Base-by-base conservation (phyloP, 2,113 vertebrate genomes). In the Gallinago undulata region DNA sequence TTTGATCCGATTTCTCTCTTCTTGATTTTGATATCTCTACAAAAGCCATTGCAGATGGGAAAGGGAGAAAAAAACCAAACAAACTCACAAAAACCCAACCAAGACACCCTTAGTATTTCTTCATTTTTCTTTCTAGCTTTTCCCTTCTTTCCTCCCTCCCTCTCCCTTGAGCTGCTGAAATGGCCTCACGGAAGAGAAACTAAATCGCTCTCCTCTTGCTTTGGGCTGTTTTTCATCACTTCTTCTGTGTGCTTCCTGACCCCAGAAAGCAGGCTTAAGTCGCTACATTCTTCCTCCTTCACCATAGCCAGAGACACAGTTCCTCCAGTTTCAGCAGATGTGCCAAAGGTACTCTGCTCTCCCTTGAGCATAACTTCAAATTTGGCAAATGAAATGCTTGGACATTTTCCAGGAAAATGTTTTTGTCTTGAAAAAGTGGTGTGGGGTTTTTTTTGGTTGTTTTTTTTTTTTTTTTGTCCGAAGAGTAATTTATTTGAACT, bases 171-270 rank as follows among this genome's bases (percentile, higher is more conserved):
- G 78, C 78, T 21, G 7, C 90, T 53, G 72, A 90, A 57, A 62
- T 13, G 0, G 90, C 72, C 90, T 93, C 83, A 4, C 86, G 83
- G 88, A 95, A 92, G n/a, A 94, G 94, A 96, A 94, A 76, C 86
- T 76, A 76, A 94, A 95, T 91, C 37, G 7, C 62, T 94, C 78
- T 92, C 23, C 59, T 89, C 55, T 95, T 89, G 87, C 95, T 97
- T 93, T 97, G 93, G 93, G 92, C 81, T 96, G 95, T 33, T 95
- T 96, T 96, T 96, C 93, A 85, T 96, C 94, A 93, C 93, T 95
- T 90, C 77, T 94, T 89, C 69, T 81, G 57, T 41, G 41, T 74
- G 88, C 30, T 96, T 96, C 92, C 93, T 93, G 95, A 94, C 92
- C 95, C 94, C 81, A 95, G 89, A 92, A 95, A 92, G 62, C 37